Evolutionary conservation across 1,140 invertebrate genomes (phyloP).

Genomic region (Solen grandis): DNA sequence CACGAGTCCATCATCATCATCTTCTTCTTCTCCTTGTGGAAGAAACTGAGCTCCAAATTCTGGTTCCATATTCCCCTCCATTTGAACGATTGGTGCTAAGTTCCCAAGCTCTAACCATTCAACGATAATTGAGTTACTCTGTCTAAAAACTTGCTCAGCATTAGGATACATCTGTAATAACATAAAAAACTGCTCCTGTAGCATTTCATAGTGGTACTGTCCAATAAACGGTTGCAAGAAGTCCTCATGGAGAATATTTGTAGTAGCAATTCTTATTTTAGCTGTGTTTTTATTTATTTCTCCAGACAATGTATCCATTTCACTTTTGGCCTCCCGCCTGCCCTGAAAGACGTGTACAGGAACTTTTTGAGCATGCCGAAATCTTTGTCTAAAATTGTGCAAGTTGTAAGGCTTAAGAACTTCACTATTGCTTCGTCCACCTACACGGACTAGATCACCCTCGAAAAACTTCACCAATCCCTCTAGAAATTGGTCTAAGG

Average conservation of each 20-base stretch:
- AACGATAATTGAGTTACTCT: constrained; percentile 44
- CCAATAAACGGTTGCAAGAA: constrained; percentile 59
- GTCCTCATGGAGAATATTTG: constrained; percentile 65
- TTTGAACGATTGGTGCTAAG: constrained; percentile 29
- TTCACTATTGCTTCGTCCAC: constrained; percentile 85
- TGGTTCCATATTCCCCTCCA: neutral
- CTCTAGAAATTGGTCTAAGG: constrained; percentile 93
- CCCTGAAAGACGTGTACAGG: constrained; percentile 55
- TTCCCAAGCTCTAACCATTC: constrained; percentile 60
- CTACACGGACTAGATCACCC: constrained; percentile 86
- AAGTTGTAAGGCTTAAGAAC: constrained; percentile 59
- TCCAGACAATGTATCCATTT: constrained; percentile 54
- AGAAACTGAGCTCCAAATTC: neutral
- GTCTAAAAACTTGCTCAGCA: neutral
- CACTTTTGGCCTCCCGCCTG: constrained; percentile 45
- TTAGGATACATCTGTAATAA: constrained; percentile 26
- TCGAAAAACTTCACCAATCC: constrained; percentile 79
- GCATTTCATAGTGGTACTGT: constrained; percentile 18
- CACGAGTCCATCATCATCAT: constrained; percentile 17
- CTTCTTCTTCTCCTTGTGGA: neutral
- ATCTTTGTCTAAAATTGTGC: constrained; percentile 58
- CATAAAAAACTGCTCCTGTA: constrained; percentile 39
- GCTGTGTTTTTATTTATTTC: constrained; percentile 63
- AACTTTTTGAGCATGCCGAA: constrained; percentile 50
- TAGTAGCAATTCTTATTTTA: constrained; percentile 61